Base-by-base conservation (phyloP, 2,797 vertebrate species). In the Diglossa cyanea region DNA sequence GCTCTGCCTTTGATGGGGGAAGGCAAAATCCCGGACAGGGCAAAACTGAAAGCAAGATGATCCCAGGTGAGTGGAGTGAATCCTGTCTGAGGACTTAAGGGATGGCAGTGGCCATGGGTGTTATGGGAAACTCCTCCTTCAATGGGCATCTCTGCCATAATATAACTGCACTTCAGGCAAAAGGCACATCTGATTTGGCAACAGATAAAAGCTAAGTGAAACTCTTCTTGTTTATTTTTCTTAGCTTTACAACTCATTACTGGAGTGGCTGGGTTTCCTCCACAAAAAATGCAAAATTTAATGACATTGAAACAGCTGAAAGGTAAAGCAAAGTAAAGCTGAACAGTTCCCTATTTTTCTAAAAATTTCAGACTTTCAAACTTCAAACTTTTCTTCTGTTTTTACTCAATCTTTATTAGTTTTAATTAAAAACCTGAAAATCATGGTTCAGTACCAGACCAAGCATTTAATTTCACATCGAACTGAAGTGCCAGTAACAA, bases 141-240 rank as follows among this genome's bases (percentile, higher is more conserved):
- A 2, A 0, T 40, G 37, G 58, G 70, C 50, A 82, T 44, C 61
- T 83, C 61, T 57, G 76, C 45, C 0, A 0, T 60, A 76, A 67
- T 20, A 13, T 14, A 63, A 45, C n/a, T 73, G 67, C 47, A 61
- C 31, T 85, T 88, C 42, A 60, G 73, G 53, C 68, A 90, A 68
- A 86, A 81, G 20, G 39, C 37, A 37, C 5, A 2, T 31, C 65
- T 80, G 53, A 84, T 79, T 45, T 94, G 77, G 81, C 21, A 68
- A 40, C 51, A 87, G 66, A 92, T 62, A 78, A 92, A 91, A 44
- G 47, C 37, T 42, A 88, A 81, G 55, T 18, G 77, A 96, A 93
- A 90, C 66, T 84, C 54, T 63, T 57, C 25, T 80, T 92, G 77
- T 93, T 92, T 94, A 25, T 94, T 92, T 92, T 86, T 92, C 84